phyloP scores from a whole-genome alignment of 1,140 invertebrate genomes.

The Calephelis virginiensis region DNA sequence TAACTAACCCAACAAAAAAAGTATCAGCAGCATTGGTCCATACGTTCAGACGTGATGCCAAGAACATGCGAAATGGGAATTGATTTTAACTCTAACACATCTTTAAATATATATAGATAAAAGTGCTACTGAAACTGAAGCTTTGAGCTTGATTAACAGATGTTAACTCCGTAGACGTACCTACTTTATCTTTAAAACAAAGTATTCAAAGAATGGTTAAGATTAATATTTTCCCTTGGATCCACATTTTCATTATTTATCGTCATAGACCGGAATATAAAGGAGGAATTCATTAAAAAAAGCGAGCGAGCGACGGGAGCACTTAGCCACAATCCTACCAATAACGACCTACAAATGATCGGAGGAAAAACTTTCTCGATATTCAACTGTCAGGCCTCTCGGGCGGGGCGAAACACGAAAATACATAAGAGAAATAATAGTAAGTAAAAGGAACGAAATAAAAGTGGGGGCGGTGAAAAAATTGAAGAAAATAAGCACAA shows the following conservation, averaged over 20 bases:
- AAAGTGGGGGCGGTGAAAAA: conserved; percentile 63
- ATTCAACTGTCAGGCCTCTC: conserved; percentile 35
- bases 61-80: too few relatives aligned
- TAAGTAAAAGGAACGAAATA: conserved; percentile 65
- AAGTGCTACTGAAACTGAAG: conserved; percentile 1
- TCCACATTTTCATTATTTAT: conserved; percentile 61
- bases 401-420: conserved; percentile 58
- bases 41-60: too few relatives aligned
- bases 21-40: too few relatives aligned
- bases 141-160: conserved; percentile 34
- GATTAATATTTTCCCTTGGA: conserved; percentile 47
- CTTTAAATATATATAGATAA: too few relatives aligned
- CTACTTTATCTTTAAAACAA: conserved; percentile 10
- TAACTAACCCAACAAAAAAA: too few relatives aligned
- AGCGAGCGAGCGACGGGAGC: conserved; percentile 47
- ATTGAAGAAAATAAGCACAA: conserved; percentile 76
- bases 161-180: conserved; percentile 25
- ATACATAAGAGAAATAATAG: conserved; percentile 70
- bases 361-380: conserved; percentile 56
- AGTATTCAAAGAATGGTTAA: conserved; percentile 15
- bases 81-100: too few relatives aligned
- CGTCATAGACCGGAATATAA: conserved; percentile 51
- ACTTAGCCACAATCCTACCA: conserved; percentile 65
- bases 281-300: conserved; percentile 71
- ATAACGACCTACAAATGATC: conserved; percentile 72